Percentiles rank a stretch among this genome's conserved stretches.
These are phyloP conservation scores for Coregonus sp. DNA, from an alignment of 2,797 vertebrate genomes.

Conservation along the genomic window DNA sequence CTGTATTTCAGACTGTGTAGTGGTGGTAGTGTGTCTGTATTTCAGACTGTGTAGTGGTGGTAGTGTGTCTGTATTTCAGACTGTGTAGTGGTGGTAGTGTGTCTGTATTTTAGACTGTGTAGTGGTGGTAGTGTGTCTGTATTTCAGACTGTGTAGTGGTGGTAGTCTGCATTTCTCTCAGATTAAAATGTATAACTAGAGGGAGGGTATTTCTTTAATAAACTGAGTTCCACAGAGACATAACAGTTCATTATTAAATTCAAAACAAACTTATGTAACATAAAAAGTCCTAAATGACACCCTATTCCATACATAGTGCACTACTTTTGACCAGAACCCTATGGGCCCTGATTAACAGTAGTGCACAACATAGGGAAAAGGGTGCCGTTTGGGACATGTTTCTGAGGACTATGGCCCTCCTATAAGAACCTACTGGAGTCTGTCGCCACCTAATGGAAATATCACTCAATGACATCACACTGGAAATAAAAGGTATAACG, in stretches of 20 bases:
- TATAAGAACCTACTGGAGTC: background rate
- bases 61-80: too few relatives aligned
- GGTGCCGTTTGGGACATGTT: background rate
- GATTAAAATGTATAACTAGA: constrained; percentile 11
- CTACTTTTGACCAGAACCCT: too few relatives aligned
- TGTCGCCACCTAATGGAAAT: background rate
- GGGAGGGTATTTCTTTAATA: constrained; percentile 30
- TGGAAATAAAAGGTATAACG: background rate
- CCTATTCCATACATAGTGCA: too few relatives aligned
- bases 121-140: background rate
- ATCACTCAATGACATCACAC: background rate
- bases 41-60: too few relatives aligned
- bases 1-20: too few relatives aligned
- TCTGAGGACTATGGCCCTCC: background rate
- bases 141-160: background rate
- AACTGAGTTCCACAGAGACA: constrained; percentile 11
- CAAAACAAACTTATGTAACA: constrained; percentile 48
- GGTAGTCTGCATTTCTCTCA: constrained; percentile 2
- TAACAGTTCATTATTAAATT: constrained; percentile 21
- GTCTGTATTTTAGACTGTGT: background rate
- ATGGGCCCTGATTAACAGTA: too few relatives aligned
- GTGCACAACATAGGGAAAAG: too few relatives aligned
- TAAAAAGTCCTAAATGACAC: background rate
- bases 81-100: background rate
- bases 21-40: too few relatives aligned